Evolutionary conservation across 2,113 vertebrate species (phyloP).

Genomic region (Aplodontia rufa): DNA sequence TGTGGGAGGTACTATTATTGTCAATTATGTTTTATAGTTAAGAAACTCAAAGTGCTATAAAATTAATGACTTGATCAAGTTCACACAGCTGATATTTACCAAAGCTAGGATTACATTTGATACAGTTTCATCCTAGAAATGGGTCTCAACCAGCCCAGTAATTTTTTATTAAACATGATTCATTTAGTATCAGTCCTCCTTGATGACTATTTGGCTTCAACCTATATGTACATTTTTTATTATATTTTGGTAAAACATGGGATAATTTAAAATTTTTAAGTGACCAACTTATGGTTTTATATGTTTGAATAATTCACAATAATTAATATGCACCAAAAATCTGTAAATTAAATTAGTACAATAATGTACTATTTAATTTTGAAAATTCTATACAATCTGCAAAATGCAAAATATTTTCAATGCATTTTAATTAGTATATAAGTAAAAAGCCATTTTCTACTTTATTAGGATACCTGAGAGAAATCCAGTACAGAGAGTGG

Average conservation of each 20-base stretch:
- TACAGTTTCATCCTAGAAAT: not conserved
- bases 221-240: not conserved
- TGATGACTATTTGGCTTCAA: not conserved
- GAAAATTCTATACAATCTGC: not conserved
- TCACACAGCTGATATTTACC: not conserved
- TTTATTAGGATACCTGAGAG: not conserved
- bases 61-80: slow-evolving; percentile 31
- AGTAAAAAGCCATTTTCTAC: not conserved
- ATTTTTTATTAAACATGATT: slow-evolving; percentile 8
- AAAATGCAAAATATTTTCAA: not conserved
- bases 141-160: not conserved
- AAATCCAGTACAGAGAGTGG: not conserved
- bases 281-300: not conserved
- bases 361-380: not conserved
- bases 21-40: not conserved
- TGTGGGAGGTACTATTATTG: not conserved
- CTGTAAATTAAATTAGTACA: not conserved
- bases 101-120: slow-evolving; percentile 5
- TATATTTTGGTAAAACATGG: not conserved
- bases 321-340: not conserved
- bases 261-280: not conserved
- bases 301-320: not conserved
- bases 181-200: not conserved
- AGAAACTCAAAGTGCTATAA: not conserved
- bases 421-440: not conserved